Evolutionary conservation across 2,113 vertebrate species (phyloP).

Genomic region (Mugil cephalus): DNA sequence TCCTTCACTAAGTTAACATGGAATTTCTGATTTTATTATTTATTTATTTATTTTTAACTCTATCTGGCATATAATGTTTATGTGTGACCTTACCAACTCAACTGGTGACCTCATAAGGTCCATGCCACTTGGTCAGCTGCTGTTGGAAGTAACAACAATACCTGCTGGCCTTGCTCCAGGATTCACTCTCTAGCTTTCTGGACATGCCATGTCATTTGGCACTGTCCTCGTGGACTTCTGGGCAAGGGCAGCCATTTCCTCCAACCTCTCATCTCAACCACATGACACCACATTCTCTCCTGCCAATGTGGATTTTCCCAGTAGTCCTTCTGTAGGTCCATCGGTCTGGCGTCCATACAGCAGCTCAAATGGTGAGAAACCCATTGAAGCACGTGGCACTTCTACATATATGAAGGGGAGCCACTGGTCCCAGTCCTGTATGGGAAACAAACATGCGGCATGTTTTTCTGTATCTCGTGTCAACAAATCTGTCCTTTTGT

Average conservation of each 20-base stretch:
- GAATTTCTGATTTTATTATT: too few species aligned
- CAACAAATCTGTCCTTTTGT: neutral
- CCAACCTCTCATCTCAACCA: neutral
- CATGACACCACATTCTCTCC: neutral
- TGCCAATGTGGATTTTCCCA: neutral
- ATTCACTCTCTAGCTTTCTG: neutral
- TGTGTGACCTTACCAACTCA: neutral
- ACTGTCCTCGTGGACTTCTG: neutral
- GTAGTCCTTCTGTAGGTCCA: neutral
- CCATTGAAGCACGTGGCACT: neutral
- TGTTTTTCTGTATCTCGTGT: too few species aligned
- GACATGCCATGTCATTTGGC: neutral
- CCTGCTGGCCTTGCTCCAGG: neutral
- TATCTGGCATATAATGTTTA: neutral
- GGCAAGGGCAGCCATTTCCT: neutral
- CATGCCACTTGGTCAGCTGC: neutral
- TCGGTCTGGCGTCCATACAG: neutral
- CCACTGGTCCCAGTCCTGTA: constrained; percentile 3
- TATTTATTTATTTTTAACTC: too few species aligned
- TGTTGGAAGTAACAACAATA: neutral
- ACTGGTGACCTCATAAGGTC: neutral
- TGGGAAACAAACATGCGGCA: neutral
- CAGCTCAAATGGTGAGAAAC: neutral
- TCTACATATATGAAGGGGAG: neutral
- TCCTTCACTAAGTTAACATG: too few species aligned